Percentiles rank a stretch among this genome's conserved stretches.
These are phyloP conservation scores for Bettongia penicillata DNA, from an alignment of 2,113 vertebrate genomes.

Conservation along the genomic window DNA sequence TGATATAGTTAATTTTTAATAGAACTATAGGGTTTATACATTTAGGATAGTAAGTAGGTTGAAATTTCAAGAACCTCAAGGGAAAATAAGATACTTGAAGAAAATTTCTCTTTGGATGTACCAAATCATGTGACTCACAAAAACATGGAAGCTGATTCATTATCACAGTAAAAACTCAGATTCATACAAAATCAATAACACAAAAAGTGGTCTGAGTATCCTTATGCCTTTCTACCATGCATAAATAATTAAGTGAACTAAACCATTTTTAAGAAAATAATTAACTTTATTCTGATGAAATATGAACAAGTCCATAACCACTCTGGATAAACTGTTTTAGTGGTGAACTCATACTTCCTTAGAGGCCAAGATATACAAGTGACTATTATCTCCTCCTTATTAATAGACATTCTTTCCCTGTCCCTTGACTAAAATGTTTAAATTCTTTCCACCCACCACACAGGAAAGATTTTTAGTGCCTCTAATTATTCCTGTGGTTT, in stretches of 20 bases:
- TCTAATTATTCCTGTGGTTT: background rate
- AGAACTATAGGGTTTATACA: constrained; percentile 32
- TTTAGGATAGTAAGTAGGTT: constrained; percentile 32
- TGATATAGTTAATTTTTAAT: constrained; percentile 23
- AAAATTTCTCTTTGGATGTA: constrained; percentile 16
- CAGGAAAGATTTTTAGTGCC: background rate
- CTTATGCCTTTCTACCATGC: background rate
- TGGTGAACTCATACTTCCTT: constrained; percentile 6
- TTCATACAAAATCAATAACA: background rate
- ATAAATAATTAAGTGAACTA: constrained; percentile 8
- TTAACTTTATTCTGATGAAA: constrained; percentile 39
- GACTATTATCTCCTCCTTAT: background rate
- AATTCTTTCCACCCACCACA: constrained; percentile 12
- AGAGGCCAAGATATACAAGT: background rate
- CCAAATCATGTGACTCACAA: constrained; percentile 32
- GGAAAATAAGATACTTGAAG: constrained; percentile 44
- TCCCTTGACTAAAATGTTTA: constrained; percentile 32
- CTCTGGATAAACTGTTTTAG: background rate
- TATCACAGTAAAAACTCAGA: constrained; percentile 14
- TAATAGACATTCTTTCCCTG: constrained; percentile 15
- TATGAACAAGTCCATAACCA: background rate
- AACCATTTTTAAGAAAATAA: constrained; percentile 33
- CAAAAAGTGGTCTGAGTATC: background rate
- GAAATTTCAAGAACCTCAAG: constrained; percentile 27
- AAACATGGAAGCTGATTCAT: constrained; percentile 23